These are phyloP conservation scores for Hoplostethus atlanticus DNA, from an alignment of 2,797 vertebrate species.

Conservation along the genomic window DNA sequence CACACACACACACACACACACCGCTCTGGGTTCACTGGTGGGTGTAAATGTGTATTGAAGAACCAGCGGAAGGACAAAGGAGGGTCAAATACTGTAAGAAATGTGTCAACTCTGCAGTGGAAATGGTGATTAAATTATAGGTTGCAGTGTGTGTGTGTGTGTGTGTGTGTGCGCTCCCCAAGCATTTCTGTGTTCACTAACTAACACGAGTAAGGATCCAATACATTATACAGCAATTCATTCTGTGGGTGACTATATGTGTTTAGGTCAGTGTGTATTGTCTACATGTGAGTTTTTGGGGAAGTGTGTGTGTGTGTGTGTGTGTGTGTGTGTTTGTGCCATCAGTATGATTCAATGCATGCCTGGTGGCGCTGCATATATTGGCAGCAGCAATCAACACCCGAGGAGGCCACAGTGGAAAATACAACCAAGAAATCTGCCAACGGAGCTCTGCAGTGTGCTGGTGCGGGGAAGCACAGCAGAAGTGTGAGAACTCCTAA, in stretches of 20 bases:
- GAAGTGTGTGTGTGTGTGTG: too few relatives aligned
- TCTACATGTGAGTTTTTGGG: too few relatives aligned
- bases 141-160: conserved; percentile 19
- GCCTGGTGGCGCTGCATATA: neutral
- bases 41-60: neutral
- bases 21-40: conserved; percentile 11
- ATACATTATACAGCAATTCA: conserved; percentile 35
- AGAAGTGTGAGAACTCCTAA: conserved; percentile 29
- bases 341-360: conserved; percentile 1
- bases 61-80: conserved; percentile 56
- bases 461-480: neutral
- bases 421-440: conserved; percentile 9
- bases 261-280: conserved; percentile 12
- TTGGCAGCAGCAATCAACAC: neutral
- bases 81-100: conserved; percentile 62
- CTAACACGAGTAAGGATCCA: conserved; percentile 12
- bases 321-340: too few relatives aligned
- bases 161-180: conserved; percentile 10
- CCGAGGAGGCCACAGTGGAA: neutral
- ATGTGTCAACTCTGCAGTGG: conserved; percentile 54
- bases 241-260: conserved; percentile 4
- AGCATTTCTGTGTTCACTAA: too few relatives aligned
- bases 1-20: conserved; percentile 21
- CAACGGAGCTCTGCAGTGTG: conserved; percentile 2
- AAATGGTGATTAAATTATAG: conserved; percentile 45